Base-by-base conservation (phyloP, 1,140 invertebrate species). In the Euwallacea similis region DNA sequence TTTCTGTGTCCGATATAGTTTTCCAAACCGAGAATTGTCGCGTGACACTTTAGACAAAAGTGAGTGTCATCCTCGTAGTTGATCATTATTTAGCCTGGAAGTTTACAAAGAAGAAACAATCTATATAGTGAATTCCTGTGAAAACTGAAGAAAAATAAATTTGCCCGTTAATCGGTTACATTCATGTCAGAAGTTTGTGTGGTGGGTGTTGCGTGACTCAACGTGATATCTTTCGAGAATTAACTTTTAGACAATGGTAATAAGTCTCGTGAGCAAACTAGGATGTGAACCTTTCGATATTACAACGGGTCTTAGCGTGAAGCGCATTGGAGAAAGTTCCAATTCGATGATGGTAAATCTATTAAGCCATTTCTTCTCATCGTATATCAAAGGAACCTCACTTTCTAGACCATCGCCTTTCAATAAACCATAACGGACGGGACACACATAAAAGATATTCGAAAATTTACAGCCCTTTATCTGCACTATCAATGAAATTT, bases 1-100 rank as follows among this genome's bases (percentile, higher is more conserved):
- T 93, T 93, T 41, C 93, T 86, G 77, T 95, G 93, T 9, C 85
- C 85, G 0, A 96, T 87, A 79, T 96, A 96, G 77, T 91, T 92
- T 11, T 91, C 87, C 0, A 96, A 83, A 0, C 93, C 76, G 11
- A 88, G 81, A 47, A 96, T 90, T 0, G 92, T 95, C 2, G 86
- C 77, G 70, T 92, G 90, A 82, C 94, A 96, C 75, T 92, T 92
- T 66, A 95, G 88, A 80, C 94, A 96, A 65, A 93, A 87, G 76
- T 96, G 93, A 2, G 85, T 90, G 78, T 94, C 92, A 43, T 93
- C 90, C 50, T 92, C 88, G 11, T 88, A 89, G 50, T 89, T 89
- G 42, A 63, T 74, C 43, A 79, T 79, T 76, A 78, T 79, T 70
- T 50, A 50, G 11, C 9, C 46, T 75, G 70, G 76, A 67, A 21